A percentile compares a stretch with the other conserved stretches of the same genome.
Conservation (phyloP, 1,140 invertebrate genomes). For the Pseudomyrmex concolor region DNA sequence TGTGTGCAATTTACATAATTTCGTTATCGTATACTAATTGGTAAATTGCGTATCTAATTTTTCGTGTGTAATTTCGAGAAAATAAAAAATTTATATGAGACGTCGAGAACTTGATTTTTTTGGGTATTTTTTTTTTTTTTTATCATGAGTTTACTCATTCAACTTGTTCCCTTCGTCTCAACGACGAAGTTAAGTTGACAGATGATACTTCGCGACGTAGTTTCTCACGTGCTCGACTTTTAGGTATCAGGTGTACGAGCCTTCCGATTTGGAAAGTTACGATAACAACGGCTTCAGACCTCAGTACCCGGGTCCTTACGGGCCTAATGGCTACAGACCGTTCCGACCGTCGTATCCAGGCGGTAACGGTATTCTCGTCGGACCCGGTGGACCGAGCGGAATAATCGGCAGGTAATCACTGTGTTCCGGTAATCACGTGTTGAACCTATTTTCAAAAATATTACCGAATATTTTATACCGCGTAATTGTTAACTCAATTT, state of each 20-base stretch:
- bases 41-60: too few relatives aligned
- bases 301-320: conserved; percentile 72
- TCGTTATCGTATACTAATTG: too few relatives aligned
- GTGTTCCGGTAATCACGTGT: too few relatives aligned
- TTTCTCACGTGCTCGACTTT: conserved; percentile 17
- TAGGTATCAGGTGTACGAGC: conserved; percentile 71
- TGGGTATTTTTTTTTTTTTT: background rate
- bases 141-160: too few relatives aligned
- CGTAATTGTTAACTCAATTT: conserved; percentile 5
- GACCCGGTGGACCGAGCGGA: conserved; percentile 74
- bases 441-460: background rate
- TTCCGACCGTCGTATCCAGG: conserved; percentile 53
- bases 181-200: background rate
- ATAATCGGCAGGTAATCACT: conserved; percentile 69
- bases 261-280: conserved; percentile 42
- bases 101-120: background rate
- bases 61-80: too few relatives aligned
- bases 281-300: conserved; percentile 71
- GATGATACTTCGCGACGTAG: conserved; percentile 17
- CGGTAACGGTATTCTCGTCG: conserved; percentile 69
- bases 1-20: too few relatives aligned
- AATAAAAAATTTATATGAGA: too few relatives aligned
- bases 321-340: conserved; percentile 67
- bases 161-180: too few relatives aligned
- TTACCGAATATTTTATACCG: background rate